Conservation (phyloP, 2,797 vertebrate genomes). For the Uromys caudimaculatus region DNA sequence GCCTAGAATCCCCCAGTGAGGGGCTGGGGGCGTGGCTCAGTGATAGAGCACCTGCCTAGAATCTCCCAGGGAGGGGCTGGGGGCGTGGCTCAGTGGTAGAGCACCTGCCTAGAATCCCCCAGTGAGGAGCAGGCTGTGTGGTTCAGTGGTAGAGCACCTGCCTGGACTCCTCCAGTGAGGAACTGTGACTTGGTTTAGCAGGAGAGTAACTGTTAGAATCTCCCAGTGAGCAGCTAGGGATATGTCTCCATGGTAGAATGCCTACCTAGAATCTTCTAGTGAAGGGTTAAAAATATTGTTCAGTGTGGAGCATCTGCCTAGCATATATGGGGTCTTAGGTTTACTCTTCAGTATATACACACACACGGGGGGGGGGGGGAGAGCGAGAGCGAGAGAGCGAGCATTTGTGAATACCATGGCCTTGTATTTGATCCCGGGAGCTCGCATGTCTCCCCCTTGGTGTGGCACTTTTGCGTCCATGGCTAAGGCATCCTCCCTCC, state of each 20-base stretch:
- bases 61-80: background rate
- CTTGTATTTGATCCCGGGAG: background rate
- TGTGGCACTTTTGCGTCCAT: background rate
- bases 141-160: rapidly evolving
- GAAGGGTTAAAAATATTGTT: no score
- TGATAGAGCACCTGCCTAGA: background rate
- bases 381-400: no score
- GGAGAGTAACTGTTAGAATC: no score
- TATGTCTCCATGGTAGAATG: background rate
- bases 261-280: background rate
- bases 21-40: background rate
- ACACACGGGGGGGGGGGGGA: no score
- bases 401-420: background rate
- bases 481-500: background rate
- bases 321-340: background rate
- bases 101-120: background rate
- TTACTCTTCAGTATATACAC: background rate
- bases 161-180: background rate
- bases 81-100: background rate
- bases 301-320: background rate
- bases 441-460: background rate
- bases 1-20: no score
- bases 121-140: background rate
- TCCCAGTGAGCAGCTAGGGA: background rate
- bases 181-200: no score